Percentiles rank a stretch among this genome's conserved stretches.
phyloP scores from a whole-genome alignment of 2,113 vertebrate species.

The Trematomus loennbergii region DNA sequence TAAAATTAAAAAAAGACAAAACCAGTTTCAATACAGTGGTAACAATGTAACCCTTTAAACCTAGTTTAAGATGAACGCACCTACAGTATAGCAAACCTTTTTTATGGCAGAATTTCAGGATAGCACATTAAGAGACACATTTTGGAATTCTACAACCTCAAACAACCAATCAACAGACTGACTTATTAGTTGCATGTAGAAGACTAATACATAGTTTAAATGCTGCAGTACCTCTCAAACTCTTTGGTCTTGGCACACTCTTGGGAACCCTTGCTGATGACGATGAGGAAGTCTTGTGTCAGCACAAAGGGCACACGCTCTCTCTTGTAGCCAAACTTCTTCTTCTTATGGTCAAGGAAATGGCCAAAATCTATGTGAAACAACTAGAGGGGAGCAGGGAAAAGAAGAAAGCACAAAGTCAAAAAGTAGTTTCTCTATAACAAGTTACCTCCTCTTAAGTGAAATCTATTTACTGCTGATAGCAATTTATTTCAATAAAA shows the following conservation, averaged over 20 bases:
- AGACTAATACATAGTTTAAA: neutral
- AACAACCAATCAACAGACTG: neutral
- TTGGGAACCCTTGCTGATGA: conserved; percentile 98
- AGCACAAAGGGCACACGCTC: conserved; percentile 97
- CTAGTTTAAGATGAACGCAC: neutral
- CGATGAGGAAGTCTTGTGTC: conserved; percentile 98
- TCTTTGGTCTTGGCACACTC: conserved; percentile 98
- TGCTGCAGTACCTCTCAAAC: conserved; percentile 90
- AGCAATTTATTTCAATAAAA: neutral
- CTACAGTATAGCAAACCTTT: neutral
- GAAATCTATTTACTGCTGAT: neutral
- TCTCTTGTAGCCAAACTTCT: conserved; percentile 99
- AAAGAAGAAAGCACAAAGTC: neutral
- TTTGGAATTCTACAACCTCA: neutral
- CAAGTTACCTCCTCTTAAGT: neutral
- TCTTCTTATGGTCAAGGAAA: conserved; percentile 99
- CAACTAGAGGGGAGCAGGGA: conserved; percentile 83
- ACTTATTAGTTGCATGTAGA: neutral
- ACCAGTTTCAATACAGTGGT: too few relatives aligned
- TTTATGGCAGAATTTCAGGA: neutral
- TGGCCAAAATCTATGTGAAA: conserved; percentile 99
- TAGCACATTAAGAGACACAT: neutral
- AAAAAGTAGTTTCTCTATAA: neutral
- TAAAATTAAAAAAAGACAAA: too few relatives aligned
- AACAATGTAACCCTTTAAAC: neutral